Conservation (phyloP, 2,797 vertebrate species). For the Microcaecilia unicolor region DNA sequence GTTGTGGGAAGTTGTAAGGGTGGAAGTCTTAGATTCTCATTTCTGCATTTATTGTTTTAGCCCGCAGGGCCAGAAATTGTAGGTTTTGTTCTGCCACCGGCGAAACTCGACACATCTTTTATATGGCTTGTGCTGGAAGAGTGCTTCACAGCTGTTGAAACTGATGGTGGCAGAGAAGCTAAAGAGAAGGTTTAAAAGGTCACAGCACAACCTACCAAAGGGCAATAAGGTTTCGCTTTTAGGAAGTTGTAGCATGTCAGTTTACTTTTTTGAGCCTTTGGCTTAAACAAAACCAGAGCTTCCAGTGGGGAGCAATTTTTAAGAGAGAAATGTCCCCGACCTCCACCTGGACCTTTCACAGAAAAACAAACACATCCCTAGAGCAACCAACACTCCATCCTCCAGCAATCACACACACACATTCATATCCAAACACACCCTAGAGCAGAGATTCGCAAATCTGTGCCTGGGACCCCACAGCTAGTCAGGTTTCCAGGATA, state of each 20-base stretch:
- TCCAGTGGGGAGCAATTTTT: too few relatives aligned
- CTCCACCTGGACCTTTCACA: too few relatives aligned
- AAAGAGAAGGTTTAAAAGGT: slow-evolving; percentile 52
- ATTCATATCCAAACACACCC: too few relatives aligned
- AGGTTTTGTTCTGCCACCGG: slow-evolving; percentile 55
- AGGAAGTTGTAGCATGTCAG: slow-evolving; percentile 22
- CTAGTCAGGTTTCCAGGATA: too few relatives aligned
- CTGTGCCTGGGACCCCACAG: too few relatives aligned
- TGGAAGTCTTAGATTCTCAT: slow-evolving; percentile 55
- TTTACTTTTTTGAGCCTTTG: slow-evolving; percentile 24
- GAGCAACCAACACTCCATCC: too few relatives aligned
- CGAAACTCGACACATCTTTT: slow-evolving; percentile 50
- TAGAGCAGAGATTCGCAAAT: too few relatives aligned
- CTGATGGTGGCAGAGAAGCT: too few relatives aligned
- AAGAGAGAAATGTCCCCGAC: too few relatives aligned
- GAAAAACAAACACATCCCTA: too few relatives aligned
- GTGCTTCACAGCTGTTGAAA: slow-evolving; percentile 52
- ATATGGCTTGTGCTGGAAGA: slow-evolving; percentile 48
- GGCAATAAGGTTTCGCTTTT: slow-evolving; percentile 27
- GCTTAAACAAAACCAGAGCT: slow-evolving; percentile 11
- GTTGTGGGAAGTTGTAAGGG: slow-evolving; percentile 62
- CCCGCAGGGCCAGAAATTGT: slow-evolving; percentile 60
- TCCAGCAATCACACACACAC: too few relatives aligned
- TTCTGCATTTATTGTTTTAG: slow-evolving; percentile 57
- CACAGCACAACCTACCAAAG: slow-evolving; percentile 27